Evolutionary conservation across 2,113 vertebrate species (phyloP).

Genomic region (Dunckerocampus dactyliophorus): DNA sequence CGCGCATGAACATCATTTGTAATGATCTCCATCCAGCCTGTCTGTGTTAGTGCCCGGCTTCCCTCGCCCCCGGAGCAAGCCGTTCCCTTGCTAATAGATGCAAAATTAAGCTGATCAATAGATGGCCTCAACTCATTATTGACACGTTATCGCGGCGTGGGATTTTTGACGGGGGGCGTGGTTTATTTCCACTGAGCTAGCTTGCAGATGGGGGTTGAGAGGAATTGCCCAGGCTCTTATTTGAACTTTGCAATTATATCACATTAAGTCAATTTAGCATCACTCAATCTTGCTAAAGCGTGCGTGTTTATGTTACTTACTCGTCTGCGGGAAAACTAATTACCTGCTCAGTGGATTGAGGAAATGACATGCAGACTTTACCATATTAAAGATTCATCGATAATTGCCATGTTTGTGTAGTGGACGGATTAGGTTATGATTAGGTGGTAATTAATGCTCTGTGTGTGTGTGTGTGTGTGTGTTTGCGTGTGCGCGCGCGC

Average conservation of each 20-base stretch:
- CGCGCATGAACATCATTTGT: constrained; percentile 72
- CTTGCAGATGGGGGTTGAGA: constrained; percentile 28
- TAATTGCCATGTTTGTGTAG: constrained; percentile 73
- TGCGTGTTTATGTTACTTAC: constrained; percentile 4
- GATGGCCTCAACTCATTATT: constrained; percentile 74
- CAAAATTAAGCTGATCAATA: constrained; percentile 77
- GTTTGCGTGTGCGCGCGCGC: constrained; percentile 39
- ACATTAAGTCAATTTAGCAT: constrained; percentile 37
- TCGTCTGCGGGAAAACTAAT: constrained; percentile 35
- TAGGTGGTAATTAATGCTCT: constrained; percentile 69
- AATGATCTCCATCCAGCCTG: constrained; percentile 74
- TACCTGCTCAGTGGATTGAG: constrained; percentile 47
- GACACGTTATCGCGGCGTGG: constrained; percentile 69
- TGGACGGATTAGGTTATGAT: constrained; percentile 64
- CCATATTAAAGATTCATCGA: constrained; percentile 77
- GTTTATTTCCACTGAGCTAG: constrained; percentile 32
- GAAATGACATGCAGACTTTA: constrained; percentile 63
- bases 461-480: constrained; percentile 35
- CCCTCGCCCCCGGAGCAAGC: constrained; percentile 69
- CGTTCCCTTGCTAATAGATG: constrained; percentile 74
- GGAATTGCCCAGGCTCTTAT: constrained; percentile 37
- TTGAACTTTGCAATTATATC: constrained; percentile 23
- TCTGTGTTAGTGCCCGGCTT: constrained; percentile 70
- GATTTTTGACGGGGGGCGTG: constrained; percentile 59
- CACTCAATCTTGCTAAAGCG: constrained; percentile 1